A percentile compares a stretch with the other conserved stretches of the same genome.
These are phyloP conservation scores for Copidosoma aretas DNA, from an alignment of 2,888 invertebrate genomes.

Conservation along the genomic window DNA sequence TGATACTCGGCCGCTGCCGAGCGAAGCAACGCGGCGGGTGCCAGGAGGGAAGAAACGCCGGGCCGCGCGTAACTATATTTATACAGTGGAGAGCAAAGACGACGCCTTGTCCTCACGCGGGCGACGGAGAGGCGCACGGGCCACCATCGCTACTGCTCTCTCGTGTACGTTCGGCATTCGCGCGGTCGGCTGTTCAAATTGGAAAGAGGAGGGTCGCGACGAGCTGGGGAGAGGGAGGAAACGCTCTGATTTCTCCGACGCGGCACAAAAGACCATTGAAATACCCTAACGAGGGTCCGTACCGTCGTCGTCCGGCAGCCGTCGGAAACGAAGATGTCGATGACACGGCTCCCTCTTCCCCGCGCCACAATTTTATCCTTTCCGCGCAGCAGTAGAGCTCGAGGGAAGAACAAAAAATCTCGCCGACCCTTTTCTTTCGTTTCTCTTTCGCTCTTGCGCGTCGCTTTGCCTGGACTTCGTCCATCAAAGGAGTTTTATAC, in stretches of 20 bases:
- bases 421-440: neutral
- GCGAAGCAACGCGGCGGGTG: no score
- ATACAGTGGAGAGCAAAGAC: neutral
- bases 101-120: neutral
- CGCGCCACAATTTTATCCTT: no score
- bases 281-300: constrained; percentile 49
- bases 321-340: constrained; percentile 38
- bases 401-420: neutral
- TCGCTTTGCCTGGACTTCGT: neutral
- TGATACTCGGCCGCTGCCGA: no score
- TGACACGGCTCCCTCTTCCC: constrained; percentile 8
- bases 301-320: constrained; percentile 17
- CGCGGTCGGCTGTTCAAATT: constrained; percentile 36
- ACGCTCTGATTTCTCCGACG: constrained; percentile 35
- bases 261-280: constrained; percentile 46
- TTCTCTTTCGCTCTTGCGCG: neutral
- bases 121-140: constrained; percentile 26
- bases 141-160: no score
- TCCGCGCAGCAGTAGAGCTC: neutral
- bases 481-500: no score
- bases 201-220: constrained; percentile 14
- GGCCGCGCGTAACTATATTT: no score
- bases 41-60: neutral
- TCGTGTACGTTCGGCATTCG: constrained; percentile 33
- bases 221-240: neutral